Conservation (phyloP, 2,888 invertebrate species). For the Amaurobius ferox region DNA sequence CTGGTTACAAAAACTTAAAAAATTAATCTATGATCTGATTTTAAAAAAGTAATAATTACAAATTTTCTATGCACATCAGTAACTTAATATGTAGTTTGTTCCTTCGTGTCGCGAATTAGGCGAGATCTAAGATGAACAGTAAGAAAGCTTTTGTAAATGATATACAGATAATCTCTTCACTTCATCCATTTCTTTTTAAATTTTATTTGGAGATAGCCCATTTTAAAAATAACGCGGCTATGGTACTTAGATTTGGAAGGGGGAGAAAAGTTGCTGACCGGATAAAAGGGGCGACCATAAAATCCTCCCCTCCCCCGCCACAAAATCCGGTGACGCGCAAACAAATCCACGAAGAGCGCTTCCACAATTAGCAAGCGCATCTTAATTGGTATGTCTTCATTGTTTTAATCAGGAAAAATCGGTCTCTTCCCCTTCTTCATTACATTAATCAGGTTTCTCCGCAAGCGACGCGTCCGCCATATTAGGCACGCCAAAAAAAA, state of each 20-base stretch:
- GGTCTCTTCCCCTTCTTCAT: slow-evolving; percentile 39
- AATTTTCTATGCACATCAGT: no score
- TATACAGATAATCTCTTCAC: no score
- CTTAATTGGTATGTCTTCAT: slow-evolving; percentile 66
- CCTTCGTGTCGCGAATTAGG: no score
- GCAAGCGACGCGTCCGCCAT: slow-evolving; percentile 25
- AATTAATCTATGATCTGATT: no score
- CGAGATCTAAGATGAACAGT: no score
- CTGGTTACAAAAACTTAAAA: no score
- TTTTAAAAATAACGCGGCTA: slow-evolving; percentile 1
- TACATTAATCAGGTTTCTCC: slow-evolving; percentile 63
- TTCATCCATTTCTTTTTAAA: no score
- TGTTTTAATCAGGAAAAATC: slow-evolving; percentile 68
- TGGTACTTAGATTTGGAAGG: neutral
- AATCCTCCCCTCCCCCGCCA: neutral
- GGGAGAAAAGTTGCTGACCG: slow-evolving; percentile 53
- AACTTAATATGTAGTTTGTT: no score
- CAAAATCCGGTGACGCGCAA: slow-evolving; percentile 66
- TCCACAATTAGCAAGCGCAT: slow-evolving; percentile 57
- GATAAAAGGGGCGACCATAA: slow-evolving; percentile 24
- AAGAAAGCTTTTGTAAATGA: no score
- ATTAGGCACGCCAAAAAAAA: slow-evolving; percentile 8
- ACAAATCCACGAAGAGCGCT: slow-evolving; percentile 59
- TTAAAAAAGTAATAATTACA: no score
- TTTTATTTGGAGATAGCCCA: slow-evolving; percentile 23